phyloP scores from a whole-genome alignment of 2,113 vertebrate genomes.

The Rhinopithecus roxellana region DNA sequence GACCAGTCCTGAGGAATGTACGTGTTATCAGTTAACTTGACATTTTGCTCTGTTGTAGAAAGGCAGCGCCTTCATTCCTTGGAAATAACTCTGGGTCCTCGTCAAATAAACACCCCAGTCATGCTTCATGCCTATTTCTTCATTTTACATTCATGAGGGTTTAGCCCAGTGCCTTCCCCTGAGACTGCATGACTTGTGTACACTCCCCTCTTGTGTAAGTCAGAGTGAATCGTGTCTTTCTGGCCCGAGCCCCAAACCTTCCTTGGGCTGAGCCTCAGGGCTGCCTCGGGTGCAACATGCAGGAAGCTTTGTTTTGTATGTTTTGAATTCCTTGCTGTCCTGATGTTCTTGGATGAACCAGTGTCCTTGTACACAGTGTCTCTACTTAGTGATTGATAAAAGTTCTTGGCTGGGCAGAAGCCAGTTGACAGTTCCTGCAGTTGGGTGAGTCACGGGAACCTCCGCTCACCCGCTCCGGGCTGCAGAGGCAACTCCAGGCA shows the following conservation, averaged over 20 bases:
- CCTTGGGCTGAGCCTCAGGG: background rate
- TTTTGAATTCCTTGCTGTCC: background rate
- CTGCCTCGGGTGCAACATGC: background rate
- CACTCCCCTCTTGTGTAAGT: conserved; percentile 41
- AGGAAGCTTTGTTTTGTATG: background rate
- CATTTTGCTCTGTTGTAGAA: background rate
- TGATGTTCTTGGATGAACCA: background rate
- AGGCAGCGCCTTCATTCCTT: background rate
- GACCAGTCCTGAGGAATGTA: background rate
- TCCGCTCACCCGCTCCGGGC: conserved; percentile 36
- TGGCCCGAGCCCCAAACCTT: background rate
- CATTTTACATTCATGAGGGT: background rate
- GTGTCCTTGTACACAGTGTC: conserved; percentile 40
- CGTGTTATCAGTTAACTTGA: background rate
- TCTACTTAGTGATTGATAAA: background rate
- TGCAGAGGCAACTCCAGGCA: conserved; percentile 51
- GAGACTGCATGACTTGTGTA: background rate
- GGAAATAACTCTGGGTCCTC: background rate
- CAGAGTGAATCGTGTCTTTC: background rate
- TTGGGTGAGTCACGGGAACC: conserved; percentile 21
- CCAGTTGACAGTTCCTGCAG: background rate
- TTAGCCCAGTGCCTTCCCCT: background rate
- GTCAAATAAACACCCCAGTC: background rate
- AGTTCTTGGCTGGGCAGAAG: conserved; percentile 18
- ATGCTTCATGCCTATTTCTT: background rate